Conservation (phyloP, 2,888 invertebrate species). For the Nebria brevicollis region DNA sequence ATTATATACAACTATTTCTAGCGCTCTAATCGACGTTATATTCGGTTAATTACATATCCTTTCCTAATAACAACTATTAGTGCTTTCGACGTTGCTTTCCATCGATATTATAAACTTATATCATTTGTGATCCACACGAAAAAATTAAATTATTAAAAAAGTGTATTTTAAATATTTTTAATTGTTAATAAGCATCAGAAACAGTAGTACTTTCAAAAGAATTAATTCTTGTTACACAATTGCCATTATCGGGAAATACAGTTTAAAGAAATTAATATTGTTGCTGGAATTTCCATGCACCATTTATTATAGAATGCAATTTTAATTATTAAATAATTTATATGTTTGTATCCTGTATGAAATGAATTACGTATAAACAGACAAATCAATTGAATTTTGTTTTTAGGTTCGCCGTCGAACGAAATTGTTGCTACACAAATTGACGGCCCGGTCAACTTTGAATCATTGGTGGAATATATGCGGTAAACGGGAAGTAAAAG, state of each 20-base stretch:
- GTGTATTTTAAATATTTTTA: too few relatives aligned
- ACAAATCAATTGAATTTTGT: constrained; percentile 14
- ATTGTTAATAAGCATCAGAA: too few relatives aligned
- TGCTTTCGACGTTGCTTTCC: too few relatives aligned
- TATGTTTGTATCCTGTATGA: constrained; percentile 27
- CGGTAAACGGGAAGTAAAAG: constrained; percentile 43
- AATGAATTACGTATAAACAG: neutral
- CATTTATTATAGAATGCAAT: constrained; percentile 11
- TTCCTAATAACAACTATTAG: too few relatives aligned
- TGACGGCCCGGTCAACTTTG: constrained; percentile 15
- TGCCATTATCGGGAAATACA: constrained; percentile 14
- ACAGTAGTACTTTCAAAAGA: neutral
- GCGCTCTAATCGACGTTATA: too few relatives aligned
- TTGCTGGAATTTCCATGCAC: constrained; percentile 18
- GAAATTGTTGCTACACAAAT: constrained; percentile 23
- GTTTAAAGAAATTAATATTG: constrained; percentile 1
- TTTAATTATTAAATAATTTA: constrained; percentile 35
- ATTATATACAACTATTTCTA: too few relatives aligned
- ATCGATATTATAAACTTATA: too few relatives aligned
- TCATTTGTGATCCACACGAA: too few relatives aligned
- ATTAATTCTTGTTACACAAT: neutral
- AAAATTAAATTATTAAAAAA: too few relatives aligned
- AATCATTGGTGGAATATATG: constrained; percentile 8
- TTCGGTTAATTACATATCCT: too few relatives aligned
- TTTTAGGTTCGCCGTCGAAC: neutral